Evolutionary conservation across 2,797 vertebrate species (phyloP), one percentile per base, ranked within the genome.

Genomic region (Channa striata): DNA sequence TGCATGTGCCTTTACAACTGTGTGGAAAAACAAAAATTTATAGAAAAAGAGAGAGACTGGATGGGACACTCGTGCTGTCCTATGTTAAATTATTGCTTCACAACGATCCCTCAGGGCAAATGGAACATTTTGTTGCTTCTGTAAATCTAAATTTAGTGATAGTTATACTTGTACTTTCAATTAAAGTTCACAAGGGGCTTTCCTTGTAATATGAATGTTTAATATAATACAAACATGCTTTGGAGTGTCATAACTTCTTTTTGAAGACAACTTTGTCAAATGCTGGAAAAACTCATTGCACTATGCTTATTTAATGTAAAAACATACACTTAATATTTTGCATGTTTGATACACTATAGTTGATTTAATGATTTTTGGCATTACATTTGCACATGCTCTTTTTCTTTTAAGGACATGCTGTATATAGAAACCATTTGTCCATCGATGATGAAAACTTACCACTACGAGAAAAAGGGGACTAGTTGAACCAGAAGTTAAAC

Each of bases 31-130:
- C 25, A 63, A 30, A 30, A 30, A 30, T 71, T 57, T 74, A 81
- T 21, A 60, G 42, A 74, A 40, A 60, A 51, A 9, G 42, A 58
- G 44, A 81, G 43, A 72, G 66, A 66, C 66, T 74, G 68, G 51
- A 72, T 74, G 69, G 68, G 43, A 73, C 23, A 17, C 85, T 82
- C 78, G 87, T 44, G 37, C 75, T 82, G 77, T 52, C 77, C 43
- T 63, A 17, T 50, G 57, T 76, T 59, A 59, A 73, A 77, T 84
- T 83, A 81, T 76, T 63, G 64, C 73, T 78, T 74, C 46, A 61
- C 34, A 72, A 50, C 61, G 58, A 74, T 51, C 17, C 69, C 72
- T 68, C 0, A 12, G 69, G 61, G 72, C 53, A 75, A 71, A 59
- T 12, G 1, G 43, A 68, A 62, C 50, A 72, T 80, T 75, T 39